A percentile compares a stretch with the other conserved stretches of the same genome.
phyloP scores from a whole-genome alignment of 2,797 vertebrate species.

The Phataginus tetradactyla region DNA sequence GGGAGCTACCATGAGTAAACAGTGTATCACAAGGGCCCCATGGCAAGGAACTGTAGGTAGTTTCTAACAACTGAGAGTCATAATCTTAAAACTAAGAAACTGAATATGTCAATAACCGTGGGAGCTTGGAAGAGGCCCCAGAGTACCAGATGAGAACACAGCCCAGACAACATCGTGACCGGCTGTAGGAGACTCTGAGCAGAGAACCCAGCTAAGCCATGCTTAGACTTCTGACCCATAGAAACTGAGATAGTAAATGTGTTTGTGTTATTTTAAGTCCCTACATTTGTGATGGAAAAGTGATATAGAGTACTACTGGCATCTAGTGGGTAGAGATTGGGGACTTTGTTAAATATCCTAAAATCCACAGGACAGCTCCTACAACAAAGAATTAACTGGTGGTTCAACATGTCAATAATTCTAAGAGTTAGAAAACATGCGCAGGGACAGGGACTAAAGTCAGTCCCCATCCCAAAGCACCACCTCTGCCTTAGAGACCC shows the following conservation, averaged over 20 bases:
- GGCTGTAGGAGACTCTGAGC: background rate
- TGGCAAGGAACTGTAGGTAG: background rate
- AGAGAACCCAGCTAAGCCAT: background rate
- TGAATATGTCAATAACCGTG: background rate
- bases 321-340: conserved; percentile 28
- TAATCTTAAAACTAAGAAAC: background rate
- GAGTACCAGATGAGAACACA: background rate
- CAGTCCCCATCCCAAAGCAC: background rate
- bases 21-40: background rate
- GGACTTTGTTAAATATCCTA: background rate
- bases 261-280: background rate
- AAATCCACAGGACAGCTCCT: background rate
- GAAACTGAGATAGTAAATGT: background rate
- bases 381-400: background rate
- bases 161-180: background rate
- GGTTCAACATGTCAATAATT: background rate
- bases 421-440: background rate
- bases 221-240: background rate
- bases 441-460: too few relatives aligned
- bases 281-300: background rate
- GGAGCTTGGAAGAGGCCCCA: background rate
- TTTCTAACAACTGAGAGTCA: background rate
- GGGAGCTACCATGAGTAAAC: background rate
- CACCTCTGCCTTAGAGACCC: background rate
- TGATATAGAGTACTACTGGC: conserved; percentile 15